Conservation (phyloP, 1,140 invertebrate species). For the Plodia interpunctella region DNA sequence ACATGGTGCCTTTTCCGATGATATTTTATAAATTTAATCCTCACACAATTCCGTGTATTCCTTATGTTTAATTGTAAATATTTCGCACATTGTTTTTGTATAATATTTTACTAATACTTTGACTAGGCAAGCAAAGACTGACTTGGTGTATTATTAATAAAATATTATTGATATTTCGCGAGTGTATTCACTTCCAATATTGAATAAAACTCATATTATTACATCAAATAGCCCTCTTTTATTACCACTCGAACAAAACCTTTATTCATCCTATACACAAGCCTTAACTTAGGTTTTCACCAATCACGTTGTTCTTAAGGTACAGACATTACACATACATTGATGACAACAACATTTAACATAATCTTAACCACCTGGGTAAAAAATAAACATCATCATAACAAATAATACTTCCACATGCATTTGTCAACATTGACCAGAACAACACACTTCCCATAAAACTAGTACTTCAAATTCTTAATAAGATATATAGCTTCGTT, state of each 20-base stretch:
- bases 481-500: constrained; percentile 89
- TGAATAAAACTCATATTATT: constrained; percentile 51
- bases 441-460: no score
- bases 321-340: no score
- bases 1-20: constrained; percentile 26
- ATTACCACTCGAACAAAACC: background rate
- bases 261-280: no score
- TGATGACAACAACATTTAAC: no score
- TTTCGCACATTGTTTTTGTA: constrained; percentile 29
- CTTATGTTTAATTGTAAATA: constrained; percentile 22
- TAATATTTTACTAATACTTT: constrained; percentile 56
- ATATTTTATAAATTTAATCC: constrained; percentile 20
- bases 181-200: constrained; percentile 57
- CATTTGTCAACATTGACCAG: no score
- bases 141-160: constrained; percentile 67
- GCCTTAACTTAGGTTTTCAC: no score
- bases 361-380: no score
- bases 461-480: constrained; percentile 78
- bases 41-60: constrained; percentile 14
- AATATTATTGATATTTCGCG: constrained; percentile 46
- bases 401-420: no score
- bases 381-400: no score
- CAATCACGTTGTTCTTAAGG: no score
- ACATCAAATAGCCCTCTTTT: constrained; percentile 17
- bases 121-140: constrained; percentile 74